Base-by-base conservation (phyloP, 2,113 vertebrate genomes). In the Barnardius zonarius region DNA sequence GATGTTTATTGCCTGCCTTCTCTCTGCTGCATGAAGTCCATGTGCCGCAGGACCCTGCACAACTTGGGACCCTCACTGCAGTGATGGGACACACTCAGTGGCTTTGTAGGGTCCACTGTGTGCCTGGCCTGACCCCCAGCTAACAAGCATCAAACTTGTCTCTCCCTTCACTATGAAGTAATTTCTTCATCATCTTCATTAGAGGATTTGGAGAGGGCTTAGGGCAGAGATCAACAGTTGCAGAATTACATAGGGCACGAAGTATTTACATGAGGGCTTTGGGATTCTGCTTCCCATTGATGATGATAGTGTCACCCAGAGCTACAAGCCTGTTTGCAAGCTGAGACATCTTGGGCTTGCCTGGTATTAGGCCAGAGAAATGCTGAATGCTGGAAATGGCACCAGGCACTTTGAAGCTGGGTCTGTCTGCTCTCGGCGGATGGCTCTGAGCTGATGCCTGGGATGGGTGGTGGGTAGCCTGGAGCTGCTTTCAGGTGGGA, bases 341-440 rank as follows among this genome's bases (percentile, higher is more conserved):
- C 39, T 54, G 49, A 80, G 54, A 63, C 46, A 59, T 27, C 61
- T 77, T 75, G 68, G 46, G 5, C 37, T 33, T 63, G 37, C 25
- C n/a, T 82, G 66, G 16, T 61, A 13, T 48, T 25, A 66, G 52
- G 69, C 22, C 66, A 78, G 33, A 78, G 90, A 90, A 67, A 24
- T 14, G 7, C 5, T 0, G 1, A 37, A 62, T 76, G 44, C 69
- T 88, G 69, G 68, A 91, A 67, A 43, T 63, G 19, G 43, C 16
- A 8, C 59, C 0, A 3, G 28, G 11, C 11, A 19, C 54, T 43
- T 44, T 24, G n/a, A 64, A 93, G 49, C 28, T 48, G 28, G 76
- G 37, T 23, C 43, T 1, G 0, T 23, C 43, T 1, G 0, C 28
- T 48, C 48, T 33, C 41, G 59, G 44, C 11, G 31, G 59, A 41